Evolutionary conservation across 2,888 invertebrate species (phyloP).

Genomic region (Apoderus coryli): DNA sequence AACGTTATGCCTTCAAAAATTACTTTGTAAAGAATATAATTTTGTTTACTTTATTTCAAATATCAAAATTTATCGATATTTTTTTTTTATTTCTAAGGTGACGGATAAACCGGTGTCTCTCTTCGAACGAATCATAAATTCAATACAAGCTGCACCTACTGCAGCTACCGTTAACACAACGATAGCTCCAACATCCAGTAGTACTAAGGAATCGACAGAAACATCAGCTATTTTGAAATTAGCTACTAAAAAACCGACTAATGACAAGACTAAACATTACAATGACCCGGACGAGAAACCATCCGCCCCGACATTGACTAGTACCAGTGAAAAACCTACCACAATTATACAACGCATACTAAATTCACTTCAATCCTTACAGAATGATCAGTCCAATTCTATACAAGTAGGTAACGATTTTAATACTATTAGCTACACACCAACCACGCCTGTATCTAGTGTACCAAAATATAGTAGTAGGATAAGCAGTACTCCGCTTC

Average conservation of each 20-base stretch:
- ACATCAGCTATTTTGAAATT: constrained; percentile 31
- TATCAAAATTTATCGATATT: no score
- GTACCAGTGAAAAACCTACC: constrained; percentile 31
- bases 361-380: constrained; percentile 31
- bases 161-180: constrained; percentile 21
- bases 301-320: constrained; percentile 17
- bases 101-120: constrained; percentile 29
- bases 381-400: constrained; percentile 24
- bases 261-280: constrained; percentile 20
- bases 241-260: constrained; percentile 26
- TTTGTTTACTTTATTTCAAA: no score
- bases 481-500: constrained; percentile 19
- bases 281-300: constrained; percentile 17
- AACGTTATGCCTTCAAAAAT: no score
- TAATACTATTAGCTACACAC: constrained; percentile 25
- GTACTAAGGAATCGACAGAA: constrained; percentile 19
- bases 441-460: constrained; percentile 24
- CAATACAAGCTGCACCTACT: constrained; percentile 30
- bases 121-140: constrained; percentile 32
- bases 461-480: constrained; percentile 18
- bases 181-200: constrained; percentile 12
- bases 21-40: no score
- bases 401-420: constrained; percentile 31
- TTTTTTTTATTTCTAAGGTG: no score
- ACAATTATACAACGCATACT: constrained; percentile 33